Evolutionary conservation across 1,140 invertebrate genomes (phyloP), one percentile per base, ranked within the genome.

Genomic region (Wasmannia auropunctata): DNA sequence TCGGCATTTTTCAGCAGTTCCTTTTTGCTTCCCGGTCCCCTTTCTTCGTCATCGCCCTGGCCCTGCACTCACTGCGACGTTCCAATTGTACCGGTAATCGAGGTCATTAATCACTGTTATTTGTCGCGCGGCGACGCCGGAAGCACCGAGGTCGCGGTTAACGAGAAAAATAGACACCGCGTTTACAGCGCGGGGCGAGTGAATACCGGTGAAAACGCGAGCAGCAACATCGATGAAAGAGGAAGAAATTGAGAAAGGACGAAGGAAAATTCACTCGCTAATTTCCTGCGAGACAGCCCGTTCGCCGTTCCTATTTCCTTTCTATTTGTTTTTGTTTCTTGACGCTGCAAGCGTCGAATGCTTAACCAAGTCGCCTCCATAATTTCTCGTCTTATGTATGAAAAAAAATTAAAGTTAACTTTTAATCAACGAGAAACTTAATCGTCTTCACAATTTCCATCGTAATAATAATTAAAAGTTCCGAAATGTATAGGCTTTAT

Each of bases 21-120:
- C 86, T 69, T 58, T 43, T 46, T 70, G 51, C 37, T n/a, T n/a
- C 54, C 67, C 40, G 40, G 46, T 51, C 79, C 49, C 70, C 80
- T 77, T 77, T 77, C 72, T 62, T 85, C 70, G 70, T 85, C 74
- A 65, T 77, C 81, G 72, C 40, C n/a, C n/a, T 77, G 72, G 67
- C 37, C 81, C 72, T 28, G 74, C 72, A 25, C 63, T 67, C 51
- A n/a, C n/a, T 40, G 65, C 77, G 58, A 58, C 74, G 75, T 54
- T 77, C 60, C 56, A 62, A 86, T 86, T 77, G 75, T 86, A 56
- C 80, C 46, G 49, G 65, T 86, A 81, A 81, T 86, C 65, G 77
- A 54, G 62, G 49, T 83, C 65, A 77, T 86, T 80, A 86, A 86
- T 86, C 84, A 86, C 75, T 86, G 84, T 86, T 86, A 86, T 86